Percentiles rank a stretch among this genome's conserved stretches.
Conservation (phyloP, 2,797 vertebrate species). For the Gallinago solitaria region DNA sequence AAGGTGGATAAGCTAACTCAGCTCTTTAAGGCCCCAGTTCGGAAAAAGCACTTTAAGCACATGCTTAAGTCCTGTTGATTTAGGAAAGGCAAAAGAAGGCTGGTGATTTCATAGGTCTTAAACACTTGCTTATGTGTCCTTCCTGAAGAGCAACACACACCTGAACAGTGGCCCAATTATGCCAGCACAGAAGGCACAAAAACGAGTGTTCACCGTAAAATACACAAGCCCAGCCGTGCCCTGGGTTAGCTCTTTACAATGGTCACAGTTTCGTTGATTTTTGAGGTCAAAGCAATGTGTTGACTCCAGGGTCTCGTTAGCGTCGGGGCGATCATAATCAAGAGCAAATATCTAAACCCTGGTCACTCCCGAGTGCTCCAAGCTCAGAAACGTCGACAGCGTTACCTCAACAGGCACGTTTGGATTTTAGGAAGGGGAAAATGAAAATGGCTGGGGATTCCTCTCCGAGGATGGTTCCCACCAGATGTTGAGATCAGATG, state of each 20-base stretch:
- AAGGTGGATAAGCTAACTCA: conserved; percentile 63
- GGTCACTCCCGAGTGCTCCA: rapidly evolving
- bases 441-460: not conserved
- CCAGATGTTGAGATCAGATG: not conserved
- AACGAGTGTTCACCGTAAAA: not conserved
- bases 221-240: not conserved
- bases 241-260: not conserved
- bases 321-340: not conserved
- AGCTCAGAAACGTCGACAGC: not conserved
- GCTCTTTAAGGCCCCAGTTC: conserved; percentile 45
- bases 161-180: conserved; percentile 42
- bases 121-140: conserved; percentile 69
- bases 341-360: not conserved
- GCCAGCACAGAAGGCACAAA: conserved; percentile 21
- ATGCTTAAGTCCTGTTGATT: conserved; percentile 65
- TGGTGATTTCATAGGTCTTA: conserved; percentile 68
- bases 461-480: not conserved
- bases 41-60: conserved; percentile 64
- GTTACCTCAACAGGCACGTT: not conserved
- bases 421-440: not conserved
- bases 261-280: not conserved
- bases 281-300: not conserved
- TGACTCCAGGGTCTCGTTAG: not conserved
- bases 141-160: conserved; percentile 56
- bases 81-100: conserved; percentile 62